Base-by-base conservation (phyloP, 1,140 invertebrate genomes). In the Drosophila tristis region DNA sequence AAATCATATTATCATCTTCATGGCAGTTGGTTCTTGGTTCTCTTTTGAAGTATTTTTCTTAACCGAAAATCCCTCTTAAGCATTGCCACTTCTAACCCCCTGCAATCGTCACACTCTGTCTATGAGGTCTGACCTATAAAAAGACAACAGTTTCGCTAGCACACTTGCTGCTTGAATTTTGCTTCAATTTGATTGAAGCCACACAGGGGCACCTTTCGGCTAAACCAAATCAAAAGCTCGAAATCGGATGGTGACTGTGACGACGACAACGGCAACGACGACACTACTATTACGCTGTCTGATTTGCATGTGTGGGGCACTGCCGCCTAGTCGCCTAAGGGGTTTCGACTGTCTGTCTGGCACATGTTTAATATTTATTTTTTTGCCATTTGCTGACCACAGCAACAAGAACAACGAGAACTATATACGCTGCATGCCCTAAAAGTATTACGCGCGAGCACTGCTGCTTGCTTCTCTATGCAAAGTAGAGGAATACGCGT, bases 301-400 rank as follows among this genome's bases (percentile, higher is more conserved):
- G 43, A 85, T 85, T 85, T 74, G 78, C 81, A 86, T 81, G 35
- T 13, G 20, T 20, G 20, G 20, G 11, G 35, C 35, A 39, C 35
- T 11, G 11, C 31, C 31, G 35, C 9, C 9, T 13, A 39, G 4
- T 39, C 35, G 35, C 11, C 35, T 20, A 74, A 47, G 49, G 26
- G 45, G 39, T n/a, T 42, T 45, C 29, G 20, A 8, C 35, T 20
- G 31, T 56, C 55, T 50, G 35, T 16, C 53, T 42, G 44, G 48
- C 55, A 55, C 58, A 71, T 87, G 82, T 84, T 87, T 87, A 87
- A 87, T 87, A 87, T 87, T 87, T 84, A 87, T 87, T 79, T 87
- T 75, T 87, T 62, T 87, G 82, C 79, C 82, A 78, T 86, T 82
- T 79, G 82, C 25, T 87, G 82, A 87, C 82, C 82, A 89, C 82